A percentile compares a stretch with the other conserved stretches of the same genome.
phyloP scores from a whole-genome alignment of 92 coral and sea anemone genomes.

The Palythoa caribaeorum region DNA sequence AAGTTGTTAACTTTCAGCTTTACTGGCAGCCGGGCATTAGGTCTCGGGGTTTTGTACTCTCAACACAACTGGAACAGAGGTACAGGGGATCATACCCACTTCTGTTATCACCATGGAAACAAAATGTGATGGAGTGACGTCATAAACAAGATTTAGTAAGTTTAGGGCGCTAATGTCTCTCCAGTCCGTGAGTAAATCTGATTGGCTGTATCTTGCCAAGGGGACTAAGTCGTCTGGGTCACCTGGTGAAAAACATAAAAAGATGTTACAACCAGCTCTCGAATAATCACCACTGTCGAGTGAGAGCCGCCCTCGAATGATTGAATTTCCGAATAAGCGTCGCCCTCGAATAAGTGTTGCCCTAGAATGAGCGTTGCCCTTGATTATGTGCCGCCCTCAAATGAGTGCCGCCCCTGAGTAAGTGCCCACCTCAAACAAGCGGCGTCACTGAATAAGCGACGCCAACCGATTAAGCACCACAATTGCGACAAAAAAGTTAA shows the following conservation, averaged over 20 bases:
- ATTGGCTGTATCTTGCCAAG: constrained; percentile 73
- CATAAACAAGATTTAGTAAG: constrained; percentile 90
- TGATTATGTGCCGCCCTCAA: too few species aligned
- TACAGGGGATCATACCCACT: constrained; percentile 99
- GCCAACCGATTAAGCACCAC: too few species aligned
- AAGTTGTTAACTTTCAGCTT: background rate
- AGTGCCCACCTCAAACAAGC: too few species aligned
- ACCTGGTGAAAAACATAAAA: constrained; percentile 57
- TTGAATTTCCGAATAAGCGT: too few species aligned
- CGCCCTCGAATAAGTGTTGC: too few species aligned
- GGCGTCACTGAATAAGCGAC: too few species aligned
- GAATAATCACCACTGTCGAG: too few species aligned
- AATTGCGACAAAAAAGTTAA: too few species aligned
- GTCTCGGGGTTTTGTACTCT: constrained; percentile 97
- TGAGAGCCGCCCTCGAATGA: too few species aligned
- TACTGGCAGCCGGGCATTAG: constrained; percentile 6
- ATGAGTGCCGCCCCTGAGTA: too few species aligned
- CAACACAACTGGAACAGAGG: constrained; percentile 97
- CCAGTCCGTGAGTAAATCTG: constrained; percentile 87
- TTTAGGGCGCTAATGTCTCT: constrained; percentile 85
- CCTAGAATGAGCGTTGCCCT: too few species aligned
- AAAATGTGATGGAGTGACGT: constrained; percentile 96
- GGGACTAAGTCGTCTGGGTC: constrained; percentile 97
- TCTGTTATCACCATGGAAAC: constrained; percentile 98
- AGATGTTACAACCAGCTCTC: background rate